A percentile compares a stretch with the other conserved stretches of the same genome.
These are phyloP conservation scores for Hirudo medicinalis DNA, from an alignment of 1,140 invertebrate species.

Conservation along the genomic window DNA sequence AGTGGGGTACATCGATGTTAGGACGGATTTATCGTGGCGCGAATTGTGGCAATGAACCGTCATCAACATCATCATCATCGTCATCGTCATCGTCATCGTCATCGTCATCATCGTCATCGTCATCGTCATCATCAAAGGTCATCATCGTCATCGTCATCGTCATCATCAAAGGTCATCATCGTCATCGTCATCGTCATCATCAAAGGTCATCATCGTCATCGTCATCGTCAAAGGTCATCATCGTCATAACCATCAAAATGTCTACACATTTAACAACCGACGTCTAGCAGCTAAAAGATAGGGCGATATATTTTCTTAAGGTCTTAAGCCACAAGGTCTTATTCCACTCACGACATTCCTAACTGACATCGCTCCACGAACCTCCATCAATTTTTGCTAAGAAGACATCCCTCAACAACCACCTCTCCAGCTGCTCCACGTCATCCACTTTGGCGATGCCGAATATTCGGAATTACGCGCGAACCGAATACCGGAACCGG, in stretches of 20 bases:
- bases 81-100: background rate
- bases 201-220: no score
- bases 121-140: background rate
- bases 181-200: background rate
- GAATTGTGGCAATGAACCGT: no score
- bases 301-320: background rate
- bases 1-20: no score
- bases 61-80: background rate
- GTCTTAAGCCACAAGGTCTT: background rate
- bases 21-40: no score
- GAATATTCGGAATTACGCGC: background rate
- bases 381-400: background rate
- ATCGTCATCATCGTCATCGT: background rate
- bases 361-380: background rate
- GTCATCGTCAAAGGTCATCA: no score
- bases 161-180: slow-evolving; percentile 16
- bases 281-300: no score
- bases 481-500: no score
- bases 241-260: no score
- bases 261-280: no score
- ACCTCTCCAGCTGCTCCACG: background rate
- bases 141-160: slow-evolving; percentile 18
- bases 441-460: background rate
- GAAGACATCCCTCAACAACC: background rate
- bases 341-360: background rate